phyloP scores from a whole-genome alignment of 2,888 invertebrate genomes.

The Drosophila lutescens region DNA sequence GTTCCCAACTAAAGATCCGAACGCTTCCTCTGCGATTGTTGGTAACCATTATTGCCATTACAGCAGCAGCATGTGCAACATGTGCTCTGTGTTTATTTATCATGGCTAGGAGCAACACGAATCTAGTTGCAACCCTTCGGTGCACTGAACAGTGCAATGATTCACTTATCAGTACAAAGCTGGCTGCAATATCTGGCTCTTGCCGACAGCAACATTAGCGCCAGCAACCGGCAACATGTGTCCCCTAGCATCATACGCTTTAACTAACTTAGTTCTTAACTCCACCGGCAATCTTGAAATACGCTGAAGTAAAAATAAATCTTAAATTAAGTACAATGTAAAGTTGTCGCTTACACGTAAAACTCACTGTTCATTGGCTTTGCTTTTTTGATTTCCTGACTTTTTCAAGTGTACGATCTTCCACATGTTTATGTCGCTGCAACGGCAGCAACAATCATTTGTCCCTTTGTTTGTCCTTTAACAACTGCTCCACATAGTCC shows the following conservation, averaged over 20 bases:
- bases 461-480: conserved; percentile 78
- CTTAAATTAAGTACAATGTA: too few relatives aligned
- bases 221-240: too few relatives aligned
- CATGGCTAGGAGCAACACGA: conserved; percentile 3
- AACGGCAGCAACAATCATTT: conserved; percentile 60
- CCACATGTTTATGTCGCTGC: too few relatives aligned
- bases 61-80: conserved; percentile 31
- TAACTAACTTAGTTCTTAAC: conserved; percentile 18
- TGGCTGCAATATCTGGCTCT: too few relatives aligned
- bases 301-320: conserved; percentile 14
- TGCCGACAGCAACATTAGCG: too few relatives aligned
- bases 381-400: too few relatives aligned
- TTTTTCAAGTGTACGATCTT: conserved; percentile 10
- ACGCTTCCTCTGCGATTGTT: conserved; percentile 26
- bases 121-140: conserved; percentile 26
- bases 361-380: too few relatives aligned
- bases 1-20: conserved; percentile 34
- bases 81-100: conserved; percentile 36
- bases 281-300: conserved; percentile 35
- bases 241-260: too few relatives aligned
- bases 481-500: conserved; percentile 74
- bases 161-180: conserved; percentile 36
- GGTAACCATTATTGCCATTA: conserved; percentile 33
- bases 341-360: too few relatives aligned
- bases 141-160: conserved; percentile 16